Percentiles rank a stretch among this genome's conserved stretches.
Evolutionary conservation across 1,140 invertebrate genomes (phyloP).

Genomic region (Odontomachus brunneus): DNA sequence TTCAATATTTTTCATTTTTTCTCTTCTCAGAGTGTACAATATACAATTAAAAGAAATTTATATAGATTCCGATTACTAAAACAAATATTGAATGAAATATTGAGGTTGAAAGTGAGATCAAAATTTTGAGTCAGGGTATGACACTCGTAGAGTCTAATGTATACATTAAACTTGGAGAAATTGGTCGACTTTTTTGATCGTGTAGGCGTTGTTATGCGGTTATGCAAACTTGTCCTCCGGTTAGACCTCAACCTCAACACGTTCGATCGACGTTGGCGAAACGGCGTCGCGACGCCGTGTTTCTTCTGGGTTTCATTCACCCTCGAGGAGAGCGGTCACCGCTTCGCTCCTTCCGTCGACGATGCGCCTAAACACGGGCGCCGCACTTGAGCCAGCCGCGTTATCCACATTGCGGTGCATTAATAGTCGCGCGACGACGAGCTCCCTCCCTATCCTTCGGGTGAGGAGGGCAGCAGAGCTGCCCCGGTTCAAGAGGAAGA

Average conservation of each 20-base stretch:
- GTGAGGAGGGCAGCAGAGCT: constrained; percentile 1
- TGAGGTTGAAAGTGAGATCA: too few species aligned
- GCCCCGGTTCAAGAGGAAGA: constrained; percentile 9
- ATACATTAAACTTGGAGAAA: too few species aligned
- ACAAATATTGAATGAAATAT: too few species aligned
- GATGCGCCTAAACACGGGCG: constrained; percentile 31
- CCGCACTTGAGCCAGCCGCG: constrained; percentile 35
- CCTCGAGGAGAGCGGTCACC: neutral
- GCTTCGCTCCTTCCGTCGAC: neutral
- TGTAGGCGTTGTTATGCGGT: too few species aligned
- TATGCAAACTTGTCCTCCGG: too few species aligned
- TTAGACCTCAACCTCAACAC: neutral
- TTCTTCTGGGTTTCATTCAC: constrained; percentile 29
- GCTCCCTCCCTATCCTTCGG: neutral
- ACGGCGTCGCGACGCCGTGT: constrained; percentile 6
- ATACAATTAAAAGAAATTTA: too few species aligned
- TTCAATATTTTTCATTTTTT: too few species aligned
- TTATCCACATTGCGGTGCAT: constrained; percentile 60
- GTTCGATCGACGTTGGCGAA: neutral
- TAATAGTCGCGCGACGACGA: constrained; percentile 48
- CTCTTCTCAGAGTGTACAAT: too few species aligned
- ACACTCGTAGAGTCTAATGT: too few species aligned
- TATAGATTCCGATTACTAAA: too few species aligned
- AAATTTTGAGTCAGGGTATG: too few species aligned
- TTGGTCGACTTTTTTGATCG: too few species aligned